Percentiles rank a stretch among this genome's conserved stretches.
Conservation (phyloP, 2,797 vertebrate genomes). For the Calcarius lapponicus region DNA sequence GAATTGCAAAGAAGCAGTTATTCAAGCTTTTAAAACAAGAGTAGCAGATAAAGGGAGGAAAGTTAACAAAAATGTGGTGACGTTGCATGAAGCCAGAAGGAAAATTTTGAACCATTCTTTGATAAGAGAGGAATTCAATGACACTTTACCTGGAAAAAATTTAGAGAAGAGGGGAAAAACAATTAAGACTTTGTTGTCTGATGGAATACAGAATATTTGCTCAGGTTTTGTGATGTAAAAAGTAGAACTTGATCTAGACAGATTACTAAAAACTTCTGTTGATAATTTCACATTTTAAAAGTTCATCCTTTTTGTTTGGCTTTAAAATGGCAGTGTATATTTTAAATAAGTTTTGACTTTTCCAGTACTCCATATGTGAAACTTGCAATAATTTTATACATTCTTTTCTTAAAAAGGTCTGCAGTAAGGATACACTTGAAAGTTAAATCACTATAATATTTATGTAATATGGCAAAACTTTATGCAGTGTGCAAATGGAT, state of each 20-base stretch:
- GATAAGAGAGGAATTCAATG: not conserved
- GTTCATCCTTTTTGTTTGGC: not conserved
- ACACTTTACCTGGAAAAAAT: not conserved
- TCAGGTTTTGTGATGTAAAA: not conserved
- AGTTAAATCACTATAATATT: not conserved
- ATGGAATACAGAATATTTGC: not conserved
- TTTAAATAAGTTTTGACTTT: not conserved
- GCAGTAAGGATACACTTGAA: not conserved
- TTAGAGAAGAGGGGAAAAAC: not conserved
- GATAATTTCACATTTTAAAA: not conserved
- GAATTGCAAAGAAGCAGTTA: not conserved
- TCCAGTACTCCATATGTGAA: not conserved
- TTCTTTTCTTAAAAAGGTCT: not conserved
- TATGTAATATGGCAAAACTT: not conserved
- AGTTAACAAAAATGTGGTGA: not conserved
- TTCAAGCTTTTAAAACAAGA: not conserved
- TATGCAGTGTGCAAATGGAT: not conserved
- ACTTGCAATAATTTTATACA: not conserved
- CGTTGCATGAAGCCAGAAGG: not conserved
- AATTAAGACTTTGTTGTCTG: not conserved
- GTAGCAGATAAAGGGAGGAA: not conserved
- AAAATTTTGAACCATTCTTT: not conserved
- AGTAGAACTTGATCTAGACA: not conserved
- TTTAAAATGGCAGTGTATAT: not conserved
- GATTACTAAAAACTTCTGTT: not conserved